These are phyloP conservation scores for Bradypus variegatus DNA, from an alignment of 2,797 vertebrate genomes.

Conservation along the genomic window DNA sequence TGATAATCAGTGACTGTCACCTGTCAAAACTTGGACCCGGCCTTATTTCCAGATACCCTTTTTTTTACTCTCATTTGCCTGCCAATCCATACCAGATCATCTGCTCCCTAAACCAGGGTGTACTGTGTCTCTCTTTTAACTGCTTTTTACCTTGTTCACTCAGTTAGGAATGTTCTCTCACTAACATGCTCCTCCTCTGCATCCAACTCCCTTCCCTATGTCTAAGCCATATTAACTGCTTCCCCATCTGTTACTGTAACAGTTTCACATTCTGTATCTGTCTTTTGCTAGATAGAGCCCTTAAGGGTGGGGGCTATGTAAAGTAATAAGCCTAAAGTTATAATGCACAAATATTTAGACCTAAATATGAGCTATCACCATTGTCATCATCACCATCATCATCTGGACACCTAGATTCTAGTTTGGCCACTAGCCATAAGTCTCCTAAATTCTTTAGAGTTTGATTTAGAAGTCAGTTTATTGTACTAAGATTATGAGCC, in stretches of 20 bases:
- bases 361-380: neutral
- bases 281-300: slow-evolving; percentile 7
- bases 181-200: neutral
- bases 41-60: neutral
- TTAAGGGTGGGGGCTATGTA: slow-evolving; percentile 12
- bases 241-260: slow-evolving; percentile 34
- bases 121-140: neutral
- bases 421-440: neutral
- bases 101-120: neutral
- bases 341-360: slow-evolving; percentile 19
- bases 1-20: neutral
- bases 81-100: neutral
- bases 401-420: neutral
- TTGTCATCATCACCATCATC: too few relatives aligned
- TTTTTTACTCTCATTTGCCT: neutral
- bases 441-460: slow-evolving; percentile 5
- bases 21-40: neutral
- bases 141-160: neutral
- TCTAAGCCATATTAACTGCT: slow-evolving; percentile 44
- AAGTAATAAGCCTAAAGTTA: slow-evolving; percentile 20
- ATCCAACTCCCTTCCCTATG: slow-evolving; percentile 29
- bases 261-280: slow-evolving; percentile 35
- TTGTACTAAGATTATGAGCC: neutral
- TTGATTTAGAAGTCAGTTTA: slow-evolving; percentile 9
- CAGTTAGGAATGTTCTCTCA: neutral